Evolutionary conservation across 2,888 invertebrate species (phyloP).

Genomic region (Ernsta delagoae): DNA sequence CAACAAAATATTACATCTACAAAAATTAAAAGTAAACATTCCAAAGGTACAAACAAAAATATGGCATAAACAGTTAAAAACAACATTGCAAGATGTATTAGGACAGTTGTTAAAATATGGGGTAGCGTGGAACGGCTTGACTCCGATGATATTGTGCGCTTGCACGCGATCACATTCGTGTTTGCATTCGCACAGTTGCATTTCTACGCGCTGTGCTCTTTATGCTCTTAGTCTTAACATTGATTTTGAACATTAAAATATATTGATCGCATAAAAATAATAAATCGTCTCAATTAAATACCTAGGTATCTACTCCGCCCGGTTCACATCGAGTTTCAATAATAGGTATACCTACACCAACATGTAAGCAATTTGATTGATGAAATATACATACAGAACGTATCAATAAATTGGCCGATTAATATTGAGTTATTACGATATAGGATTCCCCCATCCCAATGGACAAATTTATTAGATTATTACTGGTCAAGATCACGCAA

Average conservation of each 20-base stretch:
- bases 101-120: conserved; percentile 86
- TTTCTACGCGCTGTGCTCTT: conserved; percentile 38
- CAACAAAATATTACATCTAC: conserved; percentile 57
- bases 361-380: neutral
- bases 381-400: conserved; percentile 18
- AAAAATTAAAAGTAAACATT: conserved; percentile 82
- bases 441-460: conserved; percentile 68
- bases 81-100: conserved; percentile 85
- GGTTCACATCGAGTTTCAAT: too few relatives aligned
- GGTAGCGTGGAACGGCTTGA: conserved; percentile 76
- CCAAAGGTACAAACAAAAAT: conserved; percentile 78
- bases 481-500: conserved; percentile 82
- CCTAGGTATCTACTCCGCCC: too few relatives aligned
- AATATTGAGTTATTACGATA: conserved; percentile 70
- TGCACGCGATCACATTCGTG: conserved; percentile 74
- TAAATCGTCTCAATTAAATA: neutral
- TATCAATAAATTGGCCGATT: conserved; percentile 53
- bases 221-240: conserved; percentile 37
- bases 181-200: conserved; percentile 55
- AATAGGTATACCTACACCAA: too few relatives aligned
- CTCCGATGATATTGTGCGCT: conserved; percentile 71
- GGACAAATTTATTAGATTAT: conserved; percentile 81
- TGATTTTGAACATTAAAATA: conserved; percentile 40
- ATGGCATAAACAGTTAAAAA: conserved; percentile 83
- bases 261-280: conserved; percentile 14